Conservation (phyloP, 2,113 vertebrate species). For the Pongo abelii region DNA sequence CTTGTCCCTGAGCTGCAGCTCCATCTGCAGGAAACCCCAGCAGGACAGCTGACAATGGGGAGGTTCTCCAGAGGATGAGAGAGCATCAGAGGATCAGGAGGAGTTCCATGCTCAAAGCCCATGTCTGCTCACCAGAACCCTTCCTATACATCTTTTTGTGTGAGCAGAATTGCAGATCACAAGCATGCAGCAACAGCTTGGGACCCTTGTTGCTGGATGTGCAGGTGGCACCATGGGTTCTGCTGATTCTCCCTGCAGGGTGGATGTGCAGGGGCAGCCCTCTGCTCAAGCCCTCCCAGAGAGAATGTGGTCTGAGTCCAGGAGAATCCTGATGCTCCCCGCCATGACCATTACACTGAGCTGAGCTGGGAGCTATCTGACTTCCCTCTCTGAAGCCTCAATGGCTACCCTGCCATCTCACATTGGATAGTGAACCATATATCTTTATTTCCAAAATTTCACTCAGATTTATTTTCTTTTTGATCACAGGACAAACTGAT, state of each 20-base stretch:
- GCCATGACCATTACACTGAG: not conserved
- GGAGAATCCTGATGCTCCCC: not conserved
- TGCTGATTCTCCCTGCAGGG: not conserved
- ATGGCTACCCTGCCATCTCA: not conserved
- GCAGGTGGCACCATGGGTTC: not conserved
- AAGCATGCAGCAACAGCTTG: not conserved
- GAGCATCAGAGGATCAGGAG: not conserved
- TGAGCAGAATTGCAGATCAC: not conserved
- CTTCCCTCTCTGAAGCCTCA: not conserved
- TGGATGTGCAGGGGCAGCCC: too few relatives aligned
- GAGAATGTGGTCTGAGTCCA: not conserved
- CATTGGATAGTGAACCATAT: not conserved
- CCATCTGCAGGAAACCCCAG: not conserved
- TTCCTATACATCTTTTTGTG: not conserved
- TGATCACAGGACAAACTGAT: not conserved
- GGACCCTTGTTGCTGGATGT: not conserved
- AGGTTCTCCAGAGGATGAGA: not conserved
- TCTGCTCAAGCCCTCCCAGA: not conserved
- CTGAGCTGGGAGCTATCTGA: accelerated
- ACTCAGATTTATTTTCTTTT: not conserved
- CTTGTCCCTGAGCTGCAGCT: not conserved
- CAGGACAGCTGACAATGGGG: too few relatives aligned
- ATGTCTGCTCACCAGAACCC: not conserved
- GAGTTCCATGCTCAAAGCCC: not conserved
- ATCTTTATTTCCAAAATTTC: not conserved